These are phyloP conservation scores for Sebastes trivittatus DNA, from an alignment of 2,797 vertebrate species.

Conservation along the genomic window DNA sequence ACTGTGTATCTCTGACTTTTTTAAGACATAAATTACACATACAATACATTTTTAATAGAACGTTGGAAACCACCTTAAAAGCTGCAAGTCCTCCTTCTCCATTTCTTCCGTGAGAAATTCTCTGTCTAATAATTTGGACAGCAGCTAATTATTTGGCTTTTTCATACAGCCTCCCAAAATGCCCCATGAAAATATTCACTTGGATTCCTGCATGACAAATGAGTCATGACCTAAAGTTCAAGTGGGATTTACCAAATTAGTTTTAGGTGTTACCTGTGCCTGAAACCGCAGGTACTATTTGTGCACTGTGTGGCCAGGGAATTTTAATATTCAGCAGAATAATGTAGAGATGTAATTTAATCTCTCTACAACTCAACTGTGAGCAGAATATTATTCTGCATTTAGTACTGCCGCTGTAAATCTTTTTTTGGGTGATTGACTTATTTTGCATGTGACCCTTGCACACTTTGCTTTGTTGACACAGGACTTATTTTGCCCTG, in stretches of 20 bases:
- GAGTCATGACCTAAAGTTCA: constrained; percentile 18
- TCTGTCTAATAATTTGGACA: background rate
- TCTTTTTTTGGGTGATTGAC: background rate
- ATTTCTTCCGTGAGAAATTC: background rate
- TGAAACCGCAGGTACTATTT: background rate
- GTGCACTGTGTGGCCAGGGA: background rate
- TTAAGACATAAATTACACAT: background rate
- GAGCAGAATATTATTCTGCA: background rate
- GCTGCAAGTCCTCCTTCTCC: background rate
- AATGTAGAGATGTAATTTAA: background rate
- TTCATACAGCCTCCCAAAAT: constrained; percentile 7
- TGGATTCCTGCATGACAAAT: constrained; percentile 7
- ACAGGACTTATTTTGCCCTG: constrained; percentile 37
- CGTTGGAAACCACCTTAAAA: background rate
- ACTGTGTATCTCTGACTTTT: background rate
- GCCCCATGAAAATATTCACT: background rate
- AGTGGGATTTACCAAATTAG: constrained; percentile 14
- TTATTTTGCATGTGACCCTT: constrained; percentile 20
- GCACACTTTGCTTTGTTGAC: constrained; percentile 42
- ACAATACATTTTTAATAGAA: background rate
- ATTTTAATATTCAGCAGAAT: constrained; percentile 8
- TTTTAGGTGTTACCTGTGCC: background rate
- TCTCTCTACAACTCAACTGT: background rate
- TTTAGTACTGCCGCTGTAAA: background rate
- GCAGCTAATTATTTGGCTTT: background rate